Evolutionary conservation across 2,797 vertebrate species (phyloP), one percentile per base, ranked within the genome.

Genomic region (Syngnathus rostellatus): DNA sequence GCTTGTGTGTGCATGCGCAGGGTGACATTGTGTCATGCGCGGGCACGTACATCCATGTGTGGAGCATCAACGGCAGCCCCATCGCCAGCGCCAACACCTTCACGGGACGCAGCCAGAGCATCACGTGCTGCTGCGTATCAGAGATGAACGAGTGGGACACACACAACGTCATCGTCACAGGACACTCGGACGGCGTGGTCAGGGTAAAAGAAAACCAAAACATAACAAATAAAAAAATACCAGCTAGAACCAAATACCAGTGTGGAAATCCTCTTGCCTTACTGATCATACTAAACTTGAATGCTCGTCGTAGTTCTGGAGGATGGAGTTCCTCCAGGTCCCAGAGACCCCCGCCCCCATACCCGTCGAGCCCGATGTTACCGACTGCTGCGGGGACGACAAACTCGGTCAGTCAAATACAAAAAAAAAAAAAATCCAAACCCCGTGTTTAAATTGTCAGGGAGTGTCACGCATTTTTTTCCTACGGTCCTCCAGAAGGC

Each of bases 141-240:
- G 97, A 99, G 89, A 98, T 99, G 96, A 97, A 98, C 0, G 97
- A 99, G 69, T 99, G 97, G 97, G 97, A 99, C 84, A 98, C 94
- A 0, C 97, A 99, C 90, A 99, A 99, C 0, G 97, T 98, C 83
- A 95, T 98, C 1, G 93, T 98, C 54, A 99, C 97, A 0, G 97
- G 97, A 19, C 97, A 99, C 87, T 98, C 97, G 0, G 97, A 99
- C 0, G 97, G 97, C 0, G 95, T 98, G 0, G 96, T 99, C 72
- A 92, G 97, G 86, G 97, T 99, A 84, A 89, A 61, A 9, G 2
- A 5, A 48, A 3, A 31, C 16, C 17, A 41, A 43, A 63, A 43
- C 38, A n/a, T 25, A 50, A 38, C 12, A 45, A 62, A 21, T 10
- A 3, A 61, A 40, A 23, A 62, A 41, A 62, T 39, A 19, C 9